phyloP scores from a whole-genome alignment of 2,888 invertebrate genomes.

The Pemphredon lugubris region DNA sequence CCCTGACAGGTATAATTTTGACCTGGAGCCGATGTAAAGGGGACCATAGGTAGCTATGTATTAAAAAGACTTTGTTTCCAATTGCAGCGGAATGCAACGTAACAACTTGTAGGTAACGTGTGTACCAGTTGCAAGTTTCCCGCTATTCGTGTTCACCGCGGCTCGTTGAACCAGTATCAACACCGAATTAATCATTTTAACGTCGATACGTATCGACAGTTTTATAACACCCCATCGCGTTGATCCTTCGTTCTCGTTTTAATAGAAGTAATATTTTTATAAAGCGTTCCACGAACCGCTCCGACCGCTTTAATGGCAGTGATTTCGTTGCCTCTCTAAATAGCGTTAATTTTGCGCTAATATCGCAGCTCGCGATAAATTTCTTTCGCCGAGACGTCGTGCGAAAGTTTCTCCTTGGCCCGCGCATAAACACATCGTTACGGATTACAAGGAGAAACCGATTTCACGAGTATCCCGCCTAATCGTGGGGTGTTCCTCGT shows the following conservation, averaged over 20 bases:
- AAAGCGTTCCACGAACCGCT: too few relatives aligned
- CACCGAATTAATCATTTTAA: too few relatives aligned
- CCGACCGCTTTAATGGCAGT: too few relatives aligned
- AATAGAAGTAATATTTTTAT: too few relatives aligned
- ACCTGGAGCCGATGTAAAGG: not conserved
- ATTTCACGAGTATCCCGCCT: constrained; percentile 62
- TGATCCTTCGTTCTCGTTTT: too few relatives aligned
- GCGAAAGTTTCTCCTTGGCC: constrained; percentile 37
- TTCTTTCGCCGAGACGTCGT: constrained; percentile 35
- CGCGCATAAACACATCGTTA: constrained; percentile 59
- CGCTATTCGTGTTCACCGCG: too few relatives aligned
- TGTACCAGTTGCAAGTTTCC: not conserved
- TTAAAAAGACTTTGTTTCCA: constrained; percentile 17
- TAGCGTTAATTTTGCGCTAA: too few relatives aligned
- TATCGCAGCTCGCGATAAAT: too few relatives aligned
- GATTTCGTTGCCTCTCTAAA: too few relatives aligned
- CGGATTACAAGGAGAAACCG: constrained; percentile 60
- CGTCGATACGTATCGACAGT: too few relatives aligned
- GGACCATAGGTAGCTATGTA: not conserved
- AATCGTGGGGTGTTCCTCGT: constrained; percentile 62
- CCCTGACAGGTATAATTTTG: constrained; percentile 48
- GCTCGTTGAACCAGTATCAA: too few relatives aligned
- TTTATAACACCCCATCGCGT: too few relatives aligned
- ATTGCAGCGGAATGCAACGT: not conserved
- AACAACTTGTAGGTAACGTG: not conserved